Evolutionary conservation across 2,113 vertebrate genomes (phyloP).

Genomic region (Phycodurus eques): DNA sequence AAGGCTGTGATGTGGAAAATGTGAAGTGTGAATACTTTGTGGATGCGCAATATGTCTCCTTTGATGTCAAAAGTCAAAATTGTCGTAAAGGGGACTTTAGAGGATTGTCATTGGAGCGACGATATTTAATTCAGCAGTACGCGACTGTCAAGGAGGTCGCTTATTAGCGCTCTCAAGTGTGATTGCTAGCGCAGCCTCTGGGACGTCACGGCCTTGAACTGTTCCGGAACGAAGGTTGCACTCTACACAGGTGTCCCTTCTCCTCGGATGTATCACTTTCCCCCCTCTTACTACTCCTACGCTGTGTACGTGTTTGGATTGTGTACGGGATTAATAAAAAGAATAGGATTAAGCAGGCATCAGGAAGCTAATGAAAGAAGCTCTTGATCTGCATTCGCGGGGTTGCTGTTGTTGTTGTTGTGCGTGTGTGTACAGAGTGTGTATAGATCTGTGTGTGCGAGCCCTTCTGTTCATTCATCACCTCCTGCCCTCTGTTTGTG

Average conservation of each 20-base stretch:
- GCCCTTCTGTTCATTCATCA: not conserved
- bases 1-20: no score
- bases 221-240: constrained; percentile 30
- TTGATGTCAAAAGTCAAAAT: not conserved
- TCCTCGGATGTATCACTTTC: constrained; percentile 37
- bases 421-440: constrained; percentile 22
- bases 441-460: constrained; percentile 16
- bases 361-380: constrained; percentile 73
- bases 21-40: not conserved
- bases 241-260: constrained; percentile 30
- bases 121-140: constrained; percentile 9
- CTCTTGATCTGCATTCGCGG: constrained; percentile 54
- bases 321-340: constrained; percentile 65
- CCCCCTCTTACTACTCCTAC: constrained; percentile 29
- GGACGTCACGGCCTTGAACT: constrained; percentile 31
- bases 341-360: constrained; percentile 68
- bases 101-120: not conserved
- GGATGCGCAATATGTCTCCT: not conserved
- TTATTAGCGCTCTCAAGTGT: constrained; percentile 35
- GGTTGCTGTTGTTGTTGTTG: constrained; percentile 24
- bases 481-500: not conserved
- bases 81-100: not conserved
- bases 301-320: constrained; percentile 60
- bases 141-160: constrained; percentile 19
- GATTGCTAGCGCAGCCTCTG: not conserved